Base-by-base conservation (phyloP, 1,140 invertebrate species). In the Tetramorium simillimum region DNA sequence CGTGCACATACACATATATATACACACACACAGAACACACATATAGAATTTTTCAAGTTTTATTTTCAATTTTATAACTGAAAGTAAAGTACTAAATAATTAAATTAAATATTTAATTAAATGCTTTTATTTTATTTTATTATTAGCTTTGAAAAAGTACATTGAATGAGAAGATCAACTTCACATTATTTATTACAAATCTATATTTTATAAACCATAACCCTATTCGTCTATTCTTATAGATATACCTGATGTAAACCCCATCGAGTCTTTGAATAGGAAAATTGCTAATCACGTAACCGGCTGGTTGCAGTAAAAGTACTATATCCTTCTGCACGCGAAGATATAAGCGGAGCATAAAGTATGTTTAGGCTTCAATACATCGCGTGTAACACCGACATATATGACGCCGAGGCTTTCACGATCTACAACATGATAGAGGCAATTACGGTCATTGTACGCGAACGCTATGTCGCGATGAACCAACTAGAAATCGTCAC, bases 391-490 rank as follows among this genome's bases (percentile, higher is more conserved):
- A 89, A 49, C 58, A 88, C 53, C 6, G 87, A 89, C 18, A 88
- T 14, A 3, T 89, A 89, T 16, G 87, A 89, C 7, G 46, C 87
- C 3, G 88, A 89, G 51, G 67, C 69, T 58, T 70, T 89, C 37
- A 89, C 3, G 16, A 88, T 53, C 88, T 89, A 73, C 21, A 89
- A 89, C 46, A 85, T 78, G 70, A 65, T 53, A 85, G 21, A 85
- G 43, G 33, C 49, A 63, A 63, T 69, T 78, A 77, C 24, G n/a
- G n/a, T 14, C 28, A 16, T 51, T n/a, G 4, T 84, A 46, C 37
- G 37, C 6, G 21, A 58, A 43, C 18, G 7, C 53, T 28, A 33
- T 85, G 14, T 1, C 10, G 28, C 33, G 58, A n/a, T 16, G 3
- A 62, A 77, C 21, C 18, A 60, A 85, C 24, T 85, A 43, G n/a